phyloP scores from a whole-genome alignment of 53 echinoderm and acorn worm species.

The Luidia sarsii region DNA sequence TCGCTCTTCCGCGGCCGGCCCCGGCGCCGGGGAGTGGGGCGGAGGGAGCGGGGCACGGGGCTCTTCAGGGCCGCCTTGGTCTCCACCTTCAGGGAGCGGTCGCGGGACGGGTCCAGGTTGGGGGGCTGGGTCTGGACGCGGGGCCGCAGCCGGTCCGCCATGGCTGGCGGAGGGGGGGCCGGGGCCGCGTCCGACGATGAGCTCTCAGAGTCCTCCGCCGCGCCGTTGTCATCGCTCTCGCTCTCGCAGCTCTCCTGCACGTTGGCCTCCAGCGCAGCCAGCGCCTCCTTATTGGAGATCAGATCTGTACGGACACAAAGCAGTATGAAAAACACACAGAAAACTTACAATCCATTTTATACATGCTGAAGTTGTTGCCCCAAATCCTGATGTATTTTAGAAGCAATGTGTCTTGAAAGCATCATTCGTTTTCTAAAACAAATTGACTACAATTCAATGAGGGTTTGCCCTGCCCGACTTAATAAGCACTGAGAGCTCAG shows the following conservation, averaged over 20 bases:
- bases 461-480: too few species aligned
- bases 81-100: constrained; percentile 61
- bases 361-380: too few species aligned
- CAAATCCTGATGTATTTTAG: too few species aligned
- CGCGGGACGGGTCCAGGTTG: constrained; percentile 29
- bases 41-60: constrained; percentile 49
- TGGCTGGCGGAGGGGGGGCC: too few species aligned
- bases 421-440: too few species aligned
- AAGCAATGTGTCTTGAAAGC: too few species aligned
- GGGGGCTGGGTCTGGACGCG: constrained; percentile 39
- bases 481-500: too few species aligned
- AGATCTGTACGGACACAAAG: too few species aligned
- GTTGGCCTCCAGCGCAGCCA: constrained; percentile 36
- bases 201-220: constrained; percentile 41
- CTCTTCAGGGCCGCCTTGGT: constrained; percentile 81
- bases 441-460: too few species aligned
- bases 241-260: constrained; percentile 45
- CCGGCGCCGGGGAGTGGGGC: constrained; percentile 36
- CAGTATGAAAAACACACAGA: too few species aligned
- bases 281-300: constrained; percentile 29
- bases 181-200: constrained; percentile 34
- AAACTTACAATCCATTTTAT: too few species aligned
- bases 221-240: constrained; percentile 54
- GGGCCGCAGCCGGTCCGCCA: constrained; percentile 37
- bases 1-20: constrained; percentile 48